Evolutionary conservation across 2,797 vertebrate genomes (phyloP).

Genomic region (Lophius americanus): DNA sequence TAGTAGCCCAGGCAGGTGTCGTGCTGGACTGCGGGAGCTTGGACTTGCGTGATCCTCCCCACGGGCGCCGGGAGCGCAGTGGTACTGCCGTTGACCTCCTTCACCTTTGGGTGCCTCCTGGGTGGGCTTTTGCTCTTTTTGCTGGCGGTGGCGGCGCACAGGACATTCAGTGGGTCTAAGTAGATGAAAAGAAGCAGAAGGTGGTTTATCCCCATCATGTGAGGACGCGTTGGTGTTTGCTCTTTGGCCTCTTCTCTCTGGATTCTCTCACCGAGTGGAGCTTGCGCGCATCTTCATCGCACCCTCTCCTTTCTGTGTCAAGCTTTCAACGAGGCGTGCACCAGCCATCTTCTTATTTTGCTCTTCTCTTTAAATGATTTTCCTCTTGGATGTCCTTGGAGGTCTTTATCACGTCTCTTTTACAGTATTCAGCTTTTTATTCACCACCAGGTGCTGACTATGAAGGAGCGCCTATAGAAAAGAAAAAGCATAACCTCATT

Average conservation of each 20-base stretch:
- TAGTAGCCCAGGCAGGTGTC: slow-evolving; percentile 96
- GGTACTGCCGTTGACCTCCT: slow-evolving; percentile 77
- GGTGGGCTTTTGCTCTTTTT: slow-evolving; percentile 68
- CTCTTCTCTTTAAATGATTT: neutral
- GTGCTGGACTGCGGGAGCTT: slow-evolving; percentile 76
- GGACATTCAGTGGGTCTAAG: slow-evolving; percentile 80
- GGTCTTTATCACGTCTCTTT: neutral
- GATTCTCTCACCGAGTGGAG: slow-evolving; percentile 53
- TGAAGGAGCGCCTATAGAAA: neutral
- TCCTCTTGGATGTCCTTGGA: neutral
- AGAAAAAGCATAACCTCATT: too few species aligned
- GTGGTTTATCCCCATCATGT: slow-evolving; percentile 83
- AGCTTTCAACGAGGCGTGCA: slow-evolving; percentile 19
- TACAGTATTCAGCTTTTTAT: slow-evolving; percentile 1
- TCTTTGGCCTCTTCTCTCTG: neutral
- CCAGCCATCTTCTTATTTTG: slow-evolving; percentile 43
- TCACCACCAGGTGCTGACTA: slow-evolving; percentile 2
- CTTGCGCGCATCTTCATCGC: slow-evolving; percentile 45
- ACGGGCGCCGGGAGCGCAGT: slow-evolving; percentile 68
- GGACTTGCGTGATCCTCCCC: slow-evolving; percentile 77
- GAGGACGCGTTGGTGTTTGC: slow-evolving; percentile 45
- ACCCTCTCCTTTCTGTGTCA: slow-evolving; percentile 36
- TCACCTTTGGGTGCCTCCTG: slow-evolving; percentile 71
- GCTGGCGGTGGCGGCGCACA: slow-evolving; percentile 67
- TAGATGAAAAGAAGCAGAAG: slow-evolving; percentile 83